Evolutionary conservation across 2,113 vertebrate genomes (phyloP).

Genomic region (Struthidea cinerea): DNA sequence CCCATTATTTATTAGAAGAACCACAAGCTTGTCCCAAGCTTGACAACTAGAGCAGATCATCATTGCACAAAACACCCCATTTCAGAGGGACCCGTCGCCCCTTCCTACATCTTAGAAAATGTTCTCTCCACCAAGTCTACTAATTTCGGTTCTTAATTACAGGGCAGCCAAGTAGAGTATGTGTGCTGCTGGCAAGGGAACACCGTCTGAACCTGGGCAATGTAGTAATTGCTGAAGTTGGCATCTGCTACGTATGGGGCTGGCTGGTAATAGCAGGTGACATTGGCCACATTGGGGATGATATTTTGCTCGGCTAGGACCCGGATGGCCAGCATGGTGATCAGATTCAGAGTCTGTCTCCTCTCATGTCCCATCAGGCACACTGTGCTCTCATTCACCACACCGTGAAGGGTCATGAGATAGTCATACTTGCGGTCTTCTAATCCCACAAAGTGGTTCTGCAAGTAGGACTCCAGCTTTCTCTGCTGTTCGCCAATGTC

Average conservation of each 20-base stretch:
- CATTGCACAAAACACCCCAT: constrained; percentile 76
- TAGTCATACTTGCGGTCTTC: constrained; percentile 99
- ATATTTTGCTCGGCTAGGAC: constrained; percentile 97
- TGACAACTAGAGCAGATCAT: constrained; percentile 72
- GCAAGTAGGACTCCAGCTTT: constrained; percentile 98
- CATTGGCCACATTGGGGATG: constrained; percentile 97
- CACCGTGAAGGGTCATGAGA: constrained; percentile 94
- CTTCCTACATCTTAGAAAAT: constrained; percentile 5
- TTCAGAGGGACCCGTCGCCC: constrained; percentile 24
- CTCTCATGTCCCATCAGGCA: constrained; percentile 99
- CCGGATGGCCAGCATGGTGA: constrained; percentile 95
- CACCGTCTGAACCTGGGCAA: constrained; percentile 96
- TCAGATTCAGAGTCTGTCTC: constrained; percentile 94
- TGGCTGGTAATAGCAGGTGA: constrained; percentile 98
- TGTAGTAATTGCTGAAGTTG: constrained; percentile 99
- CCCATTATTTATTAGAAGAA: constrained; percentile 66
- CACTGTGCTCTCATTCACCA: constrained; percentile 98
- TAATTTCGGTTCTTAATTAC: constrained; percentile 82
- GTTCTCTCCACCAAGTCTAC: constrained; percentile 37
- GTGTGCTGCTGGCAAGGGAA: constrained; percentile 94
- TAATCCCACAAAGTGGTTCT: constrained; percentile 98
- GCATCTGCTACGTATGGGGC: constrained; percentile 96
- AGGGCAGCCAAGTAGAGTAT: constrained; percentile 96
- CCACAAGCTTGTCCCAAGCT: constrained; percentile 76
- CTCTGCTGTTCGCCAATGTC: constrained; percentile 96